phyloP scores from a whole-genome alignment of 2,888 invertebrate species.

The Nomada lathburiana region DNA sequence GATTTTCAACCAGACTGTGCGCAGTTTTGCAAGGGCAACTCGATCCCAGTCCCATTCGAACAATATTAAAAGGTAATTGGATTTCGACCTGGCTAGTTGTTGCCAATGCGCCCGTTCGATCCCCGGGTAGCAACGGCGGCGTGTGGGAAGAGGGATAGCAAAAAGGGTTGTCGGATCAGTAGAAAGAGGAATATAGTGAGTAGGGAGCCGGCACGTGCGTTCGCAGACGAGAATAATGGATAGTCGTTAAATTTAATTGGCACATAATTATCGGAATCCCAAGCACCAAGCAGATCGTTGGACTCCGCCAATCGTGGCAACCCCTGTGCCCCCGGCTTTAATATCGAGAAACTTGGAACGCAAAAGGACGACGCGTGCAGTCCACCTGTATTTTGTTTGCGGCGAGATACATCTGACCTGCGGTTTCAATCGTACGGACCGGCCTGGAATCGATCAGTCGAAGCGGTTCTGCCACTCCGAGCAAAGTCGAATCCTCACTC shows the following conservation, averaged over 20 bases:
- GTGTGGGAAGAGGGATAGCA: slow-evolving; percentile 27
- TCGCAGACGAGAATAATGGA: slow-evolving; percentile 78
- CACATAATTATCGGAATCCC: slow-evolving; percentile 79
- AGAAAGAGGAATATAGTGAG: slow-evolving; percentile 44
- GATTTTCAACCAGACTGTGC: slow-evolving; percentile 61
- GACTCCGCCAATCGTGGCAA: slow-evolving; percentile 72
- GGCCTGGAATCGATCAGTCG: slow-evolving; percentile 64
- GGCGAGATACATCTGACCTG: slow-evolving; percentile 46
- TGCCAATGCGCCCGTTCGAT: slow-evolving; percentile 62
- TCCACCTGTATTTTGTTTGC: slow-evolving; percentile 40
- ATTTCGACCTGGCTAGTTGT: slow-evolving; percentile 75
- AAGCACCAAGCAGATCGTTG: slow-evolving; percentile 67
- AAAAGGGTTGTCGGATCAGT: slow-evolving; percentile 51
- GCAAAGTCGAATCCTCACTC: not conserved
- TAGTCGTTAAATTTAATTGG: slow-evolving; percentile 83
- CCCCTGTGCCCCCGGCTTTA: slow-evolving; percentile 71
- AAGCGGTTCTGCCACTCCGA: not conserved
- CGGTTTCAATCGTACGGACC: slow-evolving; percentile 65
- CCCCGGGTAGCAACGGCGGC: slow-evolving; percentile 6
- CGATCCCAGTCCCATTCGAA: slow-evolving; percentile 71
- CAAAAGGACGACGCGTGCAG: slow-evolving; percentile 53
- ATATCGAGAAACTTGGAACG: slow-evolving; percentile 74
- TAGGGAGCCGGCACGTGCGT: slow-evolving; percentile 55
- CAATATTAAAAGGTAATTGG: slow-evolving; percentile 81
- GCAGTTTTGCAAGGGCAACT: slow-evolving; percentile 66